phyloP scores from a whole-genome alignment of 2,797 vertebrate species.

The Dendrocincla tyrannina region DNA sequence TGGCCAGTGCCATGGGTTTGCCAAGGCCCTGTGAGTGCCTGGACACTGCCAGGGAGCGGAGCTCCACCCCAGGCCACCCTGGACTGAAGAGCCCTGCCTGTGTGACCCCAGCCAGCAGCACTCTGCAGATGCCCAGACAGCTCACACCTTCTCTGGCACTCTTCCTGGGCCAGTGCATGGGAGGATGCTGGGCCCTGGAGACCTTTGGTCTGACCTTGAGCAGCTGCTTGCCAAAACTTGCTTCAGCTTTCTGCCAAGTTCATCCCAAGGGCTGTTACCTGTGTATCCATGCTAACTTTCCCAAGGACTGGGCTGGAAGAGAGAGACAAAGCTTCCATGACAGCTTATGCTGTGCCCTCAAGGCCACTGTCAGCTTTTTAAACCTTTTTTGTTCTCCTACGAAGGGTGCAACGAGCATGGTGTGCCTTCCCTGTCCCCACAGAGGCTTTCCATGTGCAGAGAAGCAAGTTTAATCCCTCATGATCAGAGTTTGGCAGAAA shows the following conservation, averaged over 20 bases:
- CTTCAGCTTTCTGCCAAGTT: not conserved
- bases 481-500: not conserved
- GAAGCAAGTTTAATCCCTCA: not conserved
- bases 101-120: fast-evolving
- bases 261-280: not conserved
- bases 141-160: not conserved
- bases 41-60: not conserved
- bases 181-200: fast-evolving
- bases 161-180: not conserved
- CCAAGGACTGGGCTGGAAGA: not conserved
- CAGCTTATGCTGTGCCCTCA: not conserved
- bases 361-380: not conserved
- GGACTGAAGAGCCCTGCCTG: fast-evolving
- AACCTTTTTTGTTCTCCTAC: not conserved
- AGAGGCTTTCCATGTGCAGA: fast-evolving
- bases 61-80: not conserved
- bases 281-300: not conserved
- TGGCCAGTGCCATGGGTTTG: fast-evolving
- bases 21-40: not conserved
- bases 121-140: fast-evolving
- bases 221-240: not conserved
- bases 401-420: fast-evolving
- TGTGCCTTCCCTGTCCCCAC: not conserved
- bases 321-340: not conserved
- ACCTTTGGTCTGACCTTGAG: not conserved